These are phyloP conservation scores for Hippocampus mohnikei DNA, from an alignment of 2,113 vertebrate genomes.

Conservation along the genomic window DNA sequence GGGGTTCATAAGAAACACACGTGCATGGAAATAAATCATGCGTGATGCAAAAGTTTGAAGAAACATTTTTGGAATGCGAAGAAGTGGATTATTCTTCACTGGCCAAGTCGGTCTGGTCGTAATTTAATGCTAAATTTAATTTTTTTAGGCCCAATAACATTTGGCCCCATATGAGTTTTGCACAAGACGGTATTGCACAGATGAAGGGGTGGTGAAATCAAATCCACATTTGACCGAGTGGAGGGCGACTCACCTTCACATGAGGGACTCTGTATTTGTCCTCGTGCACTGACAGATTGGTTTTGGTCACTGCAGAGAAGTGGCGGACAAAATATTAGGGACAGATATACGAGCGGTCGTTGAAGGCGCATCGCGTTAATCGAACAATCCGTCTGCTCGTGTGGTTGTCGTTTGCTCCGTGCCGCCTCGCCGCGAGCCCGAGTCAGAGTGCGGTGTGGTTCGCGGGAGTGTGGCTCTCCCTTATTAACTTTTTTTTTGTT, in stretches of 20 bases:
- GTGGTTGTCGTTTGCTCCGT: not conserved
- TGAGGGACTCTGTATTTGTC: slow-evolving; percentile 93
- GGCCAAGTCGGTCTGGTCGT: not conserved
- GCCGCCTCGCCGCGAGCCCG: not conserved
- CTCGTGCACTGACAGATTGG: slow-evolving; percentile 90
- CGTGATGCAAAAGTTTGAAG: not conserved
- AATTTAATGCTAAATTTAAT: no score
- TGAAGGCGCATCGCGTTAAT: not conserved
- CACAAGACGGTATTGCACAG: not conserved
- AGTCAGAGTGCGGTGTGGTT: not conserved
- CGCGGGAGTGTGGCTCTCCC: not conserved
- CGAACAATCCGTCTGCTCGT: not conserved
- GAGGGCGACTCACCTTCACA: slow-evolving; percentile 81
- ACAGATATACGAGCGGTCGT: not conserved
- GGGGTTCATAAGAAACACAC: not conserved
- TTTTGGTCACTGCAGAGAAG: slow-evolving; percentile 83
- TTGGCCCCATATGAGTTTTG: not conserved
- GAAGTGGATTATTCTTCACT: not conserved
- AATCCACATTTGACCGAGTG: not conserved
- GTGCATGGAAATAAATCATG: not conserved
- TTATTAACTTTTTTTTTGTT: not conserved
- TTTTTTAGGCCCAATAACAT: not conserved
- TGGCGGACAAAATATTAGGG: not conserved
- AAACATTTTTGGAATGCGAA: not conserved
- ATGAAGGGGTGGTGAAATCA: not conserved